phyloP scores from a whole-genome alignment of 1,140 invertebrate genomes.

The Drosophila asahinai region DNA sequence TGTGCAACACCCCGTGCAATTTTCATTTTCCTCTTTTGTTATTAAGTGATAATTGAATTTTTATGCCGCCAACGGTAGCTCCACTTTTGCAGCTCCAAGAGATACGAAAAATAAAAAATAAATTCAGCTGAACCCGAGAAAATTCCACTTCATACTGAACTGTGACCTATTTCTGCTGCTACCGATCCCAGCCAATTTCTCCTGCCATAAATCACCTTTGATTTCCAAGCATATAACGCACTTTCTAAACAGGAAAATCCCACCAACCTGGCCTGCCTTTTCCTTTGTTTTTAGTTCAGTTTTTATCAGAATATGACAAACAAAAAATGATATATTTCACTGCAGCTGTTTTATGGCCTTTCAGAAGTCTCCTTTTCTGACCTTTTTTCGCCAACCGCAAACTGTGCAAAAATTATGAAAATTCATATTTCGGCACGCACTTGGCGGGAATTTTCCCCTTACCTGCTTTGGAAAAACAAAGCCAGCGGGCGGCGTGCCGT shows the following conservation, averaged over 20 bases:
- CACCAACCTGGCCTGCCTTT: slow-evolving; percentile 27
- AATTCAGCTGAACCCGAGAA: not conserved
- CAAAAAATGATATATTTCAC: slow-evolving; percentile 27
- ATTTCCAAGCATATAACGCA: slow-evolving; percentile 67
- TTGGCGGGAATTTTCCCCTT: slow-evolving; percentile 52
- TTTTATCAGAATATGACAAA: slow-evolving; percentile 39
- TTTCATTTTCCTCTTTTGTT: slow-evolving; percentile 68
- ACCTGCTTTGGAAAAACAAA: slow-evolving; percentile 52
- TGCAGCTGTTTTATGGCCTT: slow-evolving; percentile 70
- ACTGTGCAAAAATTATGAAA: slow-evolving; percentile 82
- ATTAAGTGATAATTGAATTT: slow-evolving; percentile 84
- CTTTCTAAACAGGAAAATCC: slow-evolving; percentile 75
- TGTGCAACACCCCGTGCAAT: slow-evolving; percentile 57
- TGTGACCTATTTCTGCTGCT: slow-evolving; percentile 41
- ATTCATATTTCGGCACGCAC: slow-evolving; percentile 79
- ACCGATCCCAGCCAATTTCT: slow-evolving; percentile 26
- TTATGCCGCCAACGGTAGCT: slow-evolving; percentile 60
- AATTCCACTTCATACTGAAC: slow-evolving; percentile 14
- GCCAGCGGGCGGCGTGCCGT: slow-evolving; percentile 56
- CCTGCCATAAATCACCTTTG: slow-evolving; percentile 62
- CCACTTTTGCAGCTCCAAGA: slow-evolving; percentile 14
- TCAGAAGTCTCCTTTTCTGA: slow-evolving; percentile 10
- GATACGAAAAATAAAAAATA: not conserved
- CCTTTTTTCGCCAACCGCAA: slow-evolving; percentile 65
- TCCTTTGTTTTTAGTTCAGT: slow-evolving; percentile 46